phyloP scores from a whole-genome alignment of 2,113 vertebrate genomes.

The Sinocyclocheilus anophthalmus region DNA sequence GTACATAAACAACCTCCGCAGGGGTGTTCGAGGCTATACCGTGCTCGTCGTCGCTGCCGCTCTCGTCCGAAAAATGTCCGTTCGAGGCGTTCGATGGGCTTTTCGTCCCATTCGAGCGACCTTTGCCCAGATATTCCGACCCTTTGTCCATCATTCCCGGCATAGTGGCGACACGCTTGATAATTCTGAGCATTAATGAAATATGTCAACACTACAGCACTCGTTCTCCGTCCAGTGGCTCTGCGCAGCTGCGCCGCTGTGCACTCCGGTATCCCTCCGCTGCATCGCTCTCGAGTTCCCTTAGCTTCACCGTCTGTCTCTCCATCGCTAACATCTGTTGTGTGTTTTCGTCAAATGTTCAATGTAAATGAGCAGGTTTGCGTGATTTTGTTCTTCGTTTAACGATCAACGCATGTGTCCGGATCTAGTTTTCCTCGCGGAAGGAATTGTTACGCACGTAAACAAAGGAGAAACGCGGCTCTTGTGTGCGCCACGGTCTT shows the following conservation, averaged over 20 bases:
- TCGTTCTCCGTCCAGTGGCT: constrained; percentile 46
- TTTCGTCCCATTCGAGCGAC: constrained; percentile 86
- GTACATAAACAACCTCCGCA: constrained; percentile 5
- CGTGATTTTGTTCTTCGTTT: background rate
- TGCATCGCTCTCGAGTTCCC: background rate
- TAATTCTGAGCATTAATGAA: constrained; percentile 23
- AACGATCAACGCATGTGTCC: too few relatives aligned
- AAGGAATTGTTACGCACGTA: constrained; percentile 59
- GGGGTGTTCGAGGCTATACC: constrained; percentile 83
- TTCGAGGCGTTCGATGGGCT: constrained; percentile 87
- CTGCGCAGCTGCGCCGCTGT: constrained; percentile 60
- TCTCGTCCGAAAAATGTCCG: constrained; percentile 90
- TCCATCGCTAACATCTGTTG: background rate
- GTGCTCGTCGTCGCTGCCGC: constrained; percentile 93
- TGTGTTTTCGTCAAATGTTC: background rate
- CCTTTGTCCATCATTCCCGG: constrained; percentile 94
- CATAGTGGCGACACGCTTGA: constrained; percentile 70
- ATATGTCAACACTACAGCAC: constrained; percentile 50
- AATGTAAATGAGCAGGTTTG: background rate
- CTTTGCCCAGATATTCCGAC: constrained; percentile 86
- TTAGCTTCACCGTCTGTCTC: background rate
- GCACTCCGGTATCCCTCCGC: constrained; percentile 61
- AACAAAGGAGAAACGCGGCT: constrained; percentile 42
- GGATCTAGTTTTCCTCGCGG: constrained; percentile 64
- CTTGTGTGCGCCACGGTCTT: constrained; percentile 25